phyloP scores from a whole-genome alignment of 2,888 invertebrate species.

The Rugalucina vietnamica region DNA sequence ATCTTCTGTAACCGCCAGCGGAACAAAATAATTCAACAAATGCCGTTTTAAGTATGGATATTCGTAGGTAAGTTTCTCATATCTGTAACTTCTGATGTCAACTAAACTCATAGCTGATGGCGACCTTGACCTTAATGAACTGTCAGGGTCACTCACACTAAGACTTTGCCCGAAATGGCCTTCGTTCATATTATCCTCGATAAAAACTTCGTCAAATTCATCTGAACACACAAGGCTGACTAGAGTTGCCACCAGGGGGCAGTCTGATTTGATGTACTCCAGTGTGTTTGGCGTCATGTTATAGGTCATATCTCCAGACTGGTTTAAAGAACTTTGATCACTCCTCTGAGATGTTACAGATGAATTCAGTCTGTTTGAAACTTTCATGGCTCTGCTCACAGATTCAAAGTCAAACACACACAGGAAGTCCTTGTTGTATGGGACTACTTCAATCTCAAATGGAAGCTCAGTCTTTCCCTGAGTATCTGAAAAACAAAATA shows the following conservation, averaged over 20 bases:
- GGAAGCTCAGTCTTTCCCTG: slow-evolving; percentile 65
- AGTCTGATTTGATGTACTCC: slow-evolving; percentile 79
- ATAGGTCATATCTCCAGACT: slow-evolving; percentile 54
- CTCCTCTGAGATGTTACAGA: slow-evolving; percentile 40
- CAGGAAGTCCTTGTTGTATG: slow-evolving; percentile 65
- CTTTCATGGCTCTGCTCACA: slow-evolving; percentile 17
- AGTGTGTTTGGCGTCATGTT: slow-evolving; percentile 77
- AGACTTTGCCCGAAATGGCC: slow-evolving; percentile 68
- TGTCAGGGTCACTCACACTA: slow-evolving; percentile 38
- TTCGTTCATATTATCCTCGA: slow-evolving; percentile 72
- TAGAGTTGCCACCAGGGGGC: slow-evolving; percentile 79
- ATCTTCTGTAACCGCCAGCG: slow-evolving; percentile 77
- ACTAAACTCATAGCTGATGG: slow-evolving; percentile 77
- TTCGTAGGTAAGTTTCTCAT: slow-evolving; percentile 76
- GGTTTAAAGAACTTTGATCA: slow-evolving; percentile 21
- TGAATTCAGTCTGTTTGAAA: slow-evolving; percentile 27
- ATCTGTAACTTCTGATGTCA: slow-evolving; percentile 79
- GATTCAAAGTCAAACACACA: slow-evolving; percentile 70
- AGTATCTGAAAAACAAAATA: slow-evolving; percentile 53
- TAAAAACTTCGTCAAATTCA: slow-evolving; percentile 72
- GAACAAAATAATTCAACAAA: slow-evolving; percentile 75
- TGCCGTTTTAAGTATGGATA: slow-evolving; percentile 78
- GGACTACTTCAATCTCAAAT: slow-evolving; percentile 67
- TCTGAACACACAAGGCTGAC: slow-evolving; percentile 80
- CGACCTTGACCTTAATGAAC: slow-evolving; percentile 53